Evolutionary conservation across 1,140 invertebrate species (phyloP).

Genomic region (Oryctes rhinoceros): DNA sequence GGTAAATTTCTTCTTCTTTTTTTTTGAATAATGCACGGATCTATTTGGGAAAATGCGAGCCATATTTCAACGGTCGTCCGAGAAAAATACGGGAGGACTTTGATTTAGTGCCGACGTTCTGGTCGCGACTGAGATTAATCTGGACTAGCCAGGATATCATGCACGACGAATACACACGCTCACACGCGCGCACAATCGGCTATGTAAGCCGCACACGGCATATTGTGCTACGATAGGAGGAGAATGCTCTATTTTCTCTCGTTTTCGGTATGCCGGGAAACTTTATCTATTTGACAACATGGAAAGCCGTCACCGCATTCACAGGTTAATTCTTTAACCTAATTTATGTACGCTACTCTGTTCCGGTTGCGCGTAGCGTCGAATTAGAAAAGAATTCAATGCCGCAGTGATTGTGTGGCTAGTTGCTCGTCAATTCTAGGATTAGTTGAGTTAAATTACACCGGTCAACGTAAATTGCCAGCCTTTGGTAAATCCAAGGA

Average conservation of each 20-base stretch:
- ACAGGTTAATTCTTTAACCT: constrained; percentile 17
- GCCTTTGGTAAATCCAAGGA: too few relatives aligned
- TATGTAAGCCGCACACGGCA: constrained; percentile 2
- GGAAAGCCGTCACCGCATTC: constrained; percentile 11
- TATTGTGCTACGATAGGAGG: background rate
- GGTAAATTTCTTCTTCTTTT: constrained; percentile 31
- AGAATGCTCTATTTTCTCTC: constrained; percentile 3
- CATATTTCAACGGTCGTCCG: constrained; percentile 35
- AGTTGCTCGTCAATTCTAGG: background rate
- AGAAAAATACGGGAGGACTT: constrained; percentile 33
- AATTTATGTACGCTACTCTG: background rate
- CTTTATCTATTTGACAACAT: constrained; percentile 30
- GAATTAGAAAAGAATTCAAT: background rate
- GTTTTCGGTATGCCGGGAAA: constrained; percentile 22
- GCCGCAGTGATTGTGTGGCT: background rate
- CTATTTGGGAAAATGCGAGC: constrained; percentile 31
- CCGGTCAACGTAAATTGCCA: too few relatives aligned
- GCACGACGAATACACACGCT: background rate
- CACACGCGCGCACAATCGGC: background rate
- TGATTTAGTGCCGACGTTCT: constrained; percentile 31
- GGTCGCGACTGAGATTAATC: constrained; percentile 35
- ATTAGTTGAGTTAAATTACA: too few relatives aligned
- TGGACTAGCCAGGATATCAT: constrained; percentile 29
- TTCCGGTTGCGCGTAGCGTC: background rate
- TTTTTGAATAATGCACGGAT: constrained; percentile 35